A percentile compares a stretch with the other conserved stretches of the same genome.
These are phyloP conservation scores for Myotis yumanensis DNA, from an alignment of 2,113 vertebrate species.

Conservation along the genomic window DNA sequence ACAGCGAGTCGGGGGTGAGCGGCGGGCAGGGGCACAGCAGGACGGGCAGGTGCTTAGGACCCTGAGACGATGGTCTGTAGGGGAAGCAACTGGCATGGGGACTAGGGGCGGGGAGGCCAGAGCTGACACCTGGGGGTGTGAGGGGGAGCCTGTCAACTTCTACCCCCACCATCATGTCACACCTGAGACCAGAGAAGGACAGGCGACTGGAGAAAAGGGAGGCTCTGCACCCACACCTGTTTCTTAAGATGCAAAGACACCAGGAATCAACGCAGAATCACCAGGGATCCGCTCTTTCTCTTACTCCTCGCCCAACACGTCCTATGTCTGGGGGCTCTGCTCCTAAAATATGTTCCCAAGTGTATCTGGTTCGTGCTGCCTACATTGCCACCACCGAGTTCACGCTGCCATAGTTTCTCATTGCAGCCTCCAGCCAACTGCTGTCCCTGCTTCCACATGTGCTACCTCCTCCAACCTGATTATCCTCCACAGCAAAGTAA, in stretches of 20 bases:
- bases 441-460: not conserved
- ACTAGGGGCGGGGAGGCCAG: rapidly evolving
- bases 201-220: not conserved
- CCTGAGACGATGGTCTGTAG: rapidly evolving
- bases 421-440: not conserved
- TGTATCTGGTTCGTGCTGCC: rapidly evolving
- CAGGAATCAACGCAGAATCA: not conserved
- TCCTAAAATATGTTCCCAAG: not conserved
- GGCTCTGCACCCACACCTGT: not conserved
- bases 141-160: not conserved
- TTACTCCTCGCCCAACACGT: no score
- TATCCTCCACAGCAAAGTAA: not conserved
- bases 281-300: not conserved
- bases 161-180: not conserved
- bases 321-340: rapidly evolving
- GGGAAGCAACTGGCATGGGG: not conserved
- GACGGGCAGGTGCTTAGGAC: rapidly evolving
- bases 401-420: rapidly evolving
- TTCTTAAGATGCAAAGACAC: not conserved
- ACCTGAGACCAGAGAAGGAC: not conserved
- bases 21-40: not conserved
- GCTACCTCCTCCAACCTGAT: not conserved
- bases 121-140: not conserved
- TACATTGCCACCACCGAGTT: not conserved
- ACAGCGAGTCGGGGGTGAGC: not conserved